Percentiles rank a stretch among this genome's conserved stretches.
phyloP scores from a whole-genome alignment of 1,140 invertebrate species.

The Vanessa atalanta region DNA sequence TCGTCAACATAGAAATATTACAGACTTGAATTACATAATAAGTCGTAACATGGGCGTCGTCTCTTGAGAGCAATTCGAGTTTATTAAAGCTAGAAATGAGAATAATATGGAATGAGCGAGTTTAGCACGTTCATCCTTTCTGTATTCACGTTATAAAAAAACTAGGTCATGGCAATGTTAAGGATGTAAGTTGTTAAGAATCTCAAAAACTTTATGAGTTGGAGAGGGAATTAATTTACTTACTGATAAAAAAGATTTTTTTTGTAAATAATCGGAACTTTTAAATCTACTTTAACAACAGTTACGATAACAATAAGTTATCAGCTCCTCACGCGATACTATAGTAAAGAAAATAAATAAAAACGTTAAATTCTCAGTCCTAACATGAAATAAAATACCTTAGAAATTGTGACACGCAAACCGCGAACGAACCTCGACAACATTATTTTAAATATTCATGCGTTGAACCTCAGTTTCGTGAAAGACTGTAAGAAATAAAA shows the following conservation, averaged over 20 bases:
- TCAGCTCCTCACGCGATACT: conserved; percentile 2
- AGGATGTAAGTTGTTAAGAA: conserved; percentile 21
- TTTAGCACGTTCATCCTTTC: conserved; percentile 11
- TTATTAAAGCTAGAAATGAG: conserved; percentile 42
- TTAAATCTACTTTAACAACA: neutral
- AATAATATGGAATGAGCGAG: conserved; percentile 34
- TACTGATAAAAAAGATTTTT: too few species aligned
- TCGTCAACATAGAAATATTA: neutral
- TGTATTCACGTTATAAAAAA: conserved; percentile 10
- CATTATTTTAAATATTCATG: too few species aligned
- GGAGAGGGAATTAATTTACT: too few species aligned
- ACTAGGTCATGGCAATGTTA: conserved; percentile 22
- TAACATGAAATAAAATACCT: too few species aligned
- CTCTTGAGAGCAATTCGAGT: conserved; percentile 38
- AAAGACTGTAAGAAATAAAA: too few species aligned
- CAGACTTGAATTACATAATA: neutral
- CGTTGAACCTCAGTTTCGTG: too few species aligned
- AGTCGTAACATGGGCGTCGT: conserved; percentile 27
- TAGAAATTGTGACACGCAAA: too few species aligned
- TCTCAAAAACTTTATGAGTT: conserved; percentile 4
- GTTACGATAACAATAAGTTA: neutral
- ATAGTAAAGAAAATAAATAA: conserved; percentile 3
- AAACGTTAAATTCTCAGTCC: neutral
- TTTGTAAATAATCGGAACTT: too few species aligned
- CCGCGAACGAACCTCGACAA: neutral